Base-by-base conservation (phyloP, 2,113 vertebrate genomes). In the Atlantisia rogersi region DNA sequence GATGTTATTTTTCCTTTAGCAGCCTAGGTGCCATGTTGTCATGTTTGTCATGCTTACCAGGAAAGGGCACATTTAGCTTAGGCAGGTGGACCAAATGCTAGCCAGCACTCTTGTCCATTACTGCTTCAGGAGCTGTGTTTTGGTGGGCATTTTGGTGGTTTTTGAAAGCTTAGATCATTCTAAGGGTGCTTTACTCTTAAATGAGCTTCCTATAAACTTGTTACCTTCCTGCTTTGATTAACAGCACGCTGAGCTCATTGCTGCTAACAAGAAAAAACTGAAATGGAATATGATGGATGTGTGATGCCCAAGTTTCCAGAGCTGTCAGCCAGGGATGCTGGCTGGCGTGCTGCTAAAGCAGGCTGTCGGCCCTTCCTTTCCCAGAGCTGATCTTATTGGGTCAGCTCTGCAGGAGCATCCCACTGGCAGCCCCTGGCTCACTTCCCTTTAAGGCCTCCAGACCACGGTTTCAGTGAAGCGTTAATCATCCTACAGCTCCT, bases 381-480 rank as follows among this genome's bases (percentile, higher is more conserved):
- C 15, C 0, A 0, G 71, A 52, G 63, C 42, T 76, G 44, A 69
- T 40, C 13, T 79, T 60, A 59, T 64, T 65, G 46, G 80, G 73
- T 84, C 90, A 63, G 29, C 58, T 64, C 58, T 4, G 10, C 77
- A 31, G 63, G 26, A 89, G 74, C 31, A 58, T 48, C 74, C 5
- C 21, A 46, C 11, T 35, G 75, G 65, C 89, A 94, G 53, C 81
- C 76, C 77, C 2, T 0, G 85, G 75, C 44, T 76, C 4, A 0
- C 82, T 86, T 82, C 31, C 60, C 75, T 92, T 42, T 82, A 26
- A 94, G 69, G 39, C 76, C 94, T 89, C 74, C 81, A 89, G 84
- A 63, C 69, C 6, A 1, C n/a, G 53, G 53, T 71, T 87, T 89
- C 74, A 84, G 39, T 8, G 32, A 75, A 60, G 62, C 74, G 29